Evolutionary conservation across 2,888 invertebrate species (phyloP).

Genomic region (Euphydryas editha): DNA sequence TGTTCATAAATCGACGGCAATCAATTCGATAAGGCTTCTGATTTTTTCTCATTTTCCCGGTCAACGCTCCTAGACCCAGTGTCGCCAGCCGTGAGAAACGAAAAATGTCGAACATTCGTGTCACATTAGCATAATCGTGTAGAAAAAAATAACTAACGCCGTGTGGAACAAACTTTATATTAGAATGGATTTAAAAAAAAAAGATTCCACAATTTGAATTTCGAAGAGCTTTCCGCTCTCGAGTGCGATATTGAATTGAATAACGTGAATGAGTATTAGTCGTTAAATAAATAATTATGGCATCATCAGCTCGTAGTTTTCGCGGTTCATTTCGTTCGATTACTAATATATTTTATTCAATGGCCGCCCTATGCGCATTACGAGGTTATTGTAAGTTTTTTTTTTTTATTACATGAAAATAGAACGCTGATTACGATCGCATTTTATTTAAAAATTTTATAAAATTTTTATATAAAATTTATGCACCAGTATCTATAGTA

Average conservation of each 20-base stretch:
- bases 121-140: conserved; percentile 67
- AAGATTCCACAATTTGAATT: conserved; percentile 39
- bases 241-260: conserved; percentile 39
- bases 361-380: conserved; percentile 29
- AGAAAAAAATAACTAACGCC: conserved; percentile 28
- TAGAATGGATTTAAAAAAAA: conserved; percentile 34
- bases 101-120: conserved; percentile 61
- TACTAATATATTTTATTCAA: conserved; percentile 38
- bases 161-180: conserved; percentile 41
- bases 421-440: conserved; percentile 20
- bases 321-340: conserved; percentile 37
- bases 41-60: conserved; percentile 51
- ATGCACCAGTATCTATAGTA: not conserved
- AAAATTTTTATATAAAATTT: too few relatives aligned
- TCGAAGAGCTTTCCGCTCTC: conserved; percentile 36
- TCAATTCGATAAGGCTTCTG: conserved; percentile 42
- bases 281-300: conserved; percentile 42
- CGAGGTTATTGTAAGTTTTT: conserved; percentile 33
- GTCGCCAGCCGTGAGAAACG: conserved; percentile 76
- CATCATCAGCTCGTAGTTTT: conserved; percentile 36
- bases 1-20: conserved; percentile 40
- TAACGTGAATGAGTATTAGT: conserved; percentile 39
- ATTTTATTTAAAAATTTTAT: too few relatives aligned
- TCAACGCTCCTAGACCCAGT: conserved; percentile 72
- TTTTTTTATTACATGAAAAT: conserved; percentile 31